Evolutionary conservation across 92 coral and sea anemone species (phyloP), one percentile per base, ranked within the genome.

Genomic region (Blastomussa wellsi): DNA sequence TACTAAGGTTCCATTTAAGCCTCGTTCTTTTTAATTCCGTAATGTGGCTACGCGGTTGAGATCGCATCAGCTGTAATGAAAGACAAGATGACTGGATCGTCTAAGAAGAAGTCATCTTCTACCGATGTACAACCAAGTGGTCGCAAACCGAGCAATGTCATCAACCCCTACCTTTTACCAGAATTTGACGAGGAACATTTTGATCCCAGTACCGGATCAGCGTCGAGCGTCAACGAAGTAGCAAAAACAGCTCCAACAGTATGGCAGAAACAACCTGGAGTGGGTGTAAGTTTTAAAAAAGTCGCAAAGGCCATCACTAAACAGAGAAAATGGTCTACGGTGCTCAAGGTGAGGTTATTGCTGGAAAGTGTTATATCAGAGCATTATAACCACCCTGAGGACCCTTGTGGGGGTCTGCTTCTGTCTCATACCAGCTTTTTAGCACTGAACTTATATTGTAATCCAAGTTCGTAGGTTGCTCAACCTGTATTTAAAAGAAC

Each of bases 251-350:
- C 59, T 29, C 20, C 81, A 15, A 33, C 65, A 85, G 36, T 77
- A 22, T 47, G 48, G 39, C 88, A 73, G 17, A 81, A 78, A 1
- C 72, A 80, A 41, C 78, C 57, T 28, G 88, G 71, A 5, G 71
- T 77, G 0, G 87, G 89, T 1, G 42, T 88, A 19, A 93, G 87
- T 17, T 89, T 94, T 60, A 92, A 90, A 71, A 89, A 82, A 37
- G 77, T 94, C 8, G 98, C 98, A 9, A 87, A 76, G 78, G 98
- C 98, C 1, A 83, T 94, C 31, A 85, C 90, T 1, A 87, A 89
- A 52, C 98, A 94, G 55, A 86, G 90, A 62, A 92, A 87, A 57
- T 90, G 93, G n/a, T 90, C 93, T 8, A 74, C 78, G 29, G 48
- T 94, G 26, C 90, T 94, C 38, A 89, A 90, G 88, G 98, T 86